phyloP scores from a whole-genome alignment of 2,113 vertebrate genomes.

The Equus quagga region DNA sequence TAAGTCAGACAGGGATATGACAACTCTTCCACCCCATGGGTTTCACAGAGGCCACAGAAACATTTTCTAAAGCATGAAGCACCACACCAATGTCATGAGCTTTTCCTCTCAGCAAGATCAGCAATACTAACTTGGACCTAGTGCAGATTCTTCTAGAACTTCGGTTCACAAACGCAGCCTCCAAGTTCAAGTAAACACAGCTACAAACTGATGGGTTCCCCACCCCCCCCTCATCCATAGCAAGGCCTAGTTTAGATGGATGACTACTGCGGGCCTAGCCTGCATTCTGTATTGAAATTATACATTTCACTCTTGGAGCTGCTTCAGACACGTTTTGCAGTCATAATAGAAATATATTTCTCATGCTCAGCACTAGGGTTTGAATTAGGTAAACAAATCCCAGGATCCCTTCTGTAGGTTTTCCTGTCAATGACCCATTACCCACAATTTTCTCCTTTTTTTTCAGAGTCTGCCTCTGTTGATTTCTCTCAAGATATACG shows the following conservation, averaged over 20 bases:
- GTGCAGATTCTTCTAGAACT: neutral
- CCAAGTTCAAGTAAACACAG: neutral
- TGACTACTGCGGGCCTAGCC: neutral
- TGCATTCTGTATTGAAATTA: neutral
- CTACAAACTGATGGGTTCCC: neutral
- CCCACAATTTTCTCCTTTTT: neutral
- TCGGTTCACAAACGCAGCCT: neutral
- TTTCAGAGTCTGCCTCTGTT: neutral
- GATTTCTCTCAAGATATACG: neutral
- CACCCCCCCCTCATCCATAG: too few species aligned
- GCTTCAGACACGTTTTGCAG: neutral
- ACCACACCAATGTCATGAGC: neutral
- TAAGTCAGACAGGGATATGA: neutral
- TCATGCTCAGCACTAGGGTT: neutral
- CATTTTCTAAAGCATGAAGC: neutral
- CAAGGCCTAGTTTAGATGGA: neutral
- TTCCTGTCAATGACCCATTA: neutral
- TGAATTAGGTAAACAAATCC: constrained; percentile 26
- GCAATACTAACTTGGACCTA: neutral
- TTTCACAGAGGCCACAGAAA: neutral
- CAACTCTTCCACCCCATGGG: neutral
- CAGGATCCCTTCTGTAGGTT: neutral
- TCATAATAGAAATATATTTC: neutral
- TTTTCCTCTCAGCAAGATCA: neutral
- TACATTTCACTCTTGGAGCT: neutral